Evolutionary conservation across 2,113 vertebrate species (phyloP).

Genomic region (Xiphophorus couchianus): DNA sequence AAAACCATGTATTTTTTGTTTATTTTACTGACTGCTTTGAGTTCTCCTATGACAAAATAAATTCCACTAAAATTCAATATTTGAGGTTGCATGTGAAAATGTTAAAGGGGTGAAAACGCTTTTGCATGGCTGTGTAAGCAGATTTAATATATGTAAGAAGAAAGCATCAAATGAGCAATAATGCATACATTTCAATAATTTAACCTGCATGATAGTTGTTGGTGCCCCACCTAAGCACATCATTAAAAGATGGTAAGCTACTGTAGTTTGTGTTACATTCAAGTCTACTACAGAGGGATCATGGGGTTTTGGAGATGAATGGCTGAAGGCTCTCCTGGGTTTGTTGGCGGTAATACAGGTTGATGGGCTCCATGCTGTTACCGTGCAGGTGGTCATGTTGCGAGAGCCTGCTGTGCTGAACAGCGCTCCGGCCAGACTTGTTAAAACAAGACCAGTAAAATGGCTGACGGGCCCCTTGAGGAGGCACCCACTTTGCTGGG

Average conservation of each 20-base stretch:
- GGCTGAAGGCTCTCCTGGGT: slow-evolving; percentile 8
- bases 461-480: slow-evolving; percentile 63
- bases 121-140: background rate
- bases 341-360: slow-evolving; percentile 23
- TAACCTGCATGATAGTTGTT: too few species aligned
- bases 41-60: background rate
- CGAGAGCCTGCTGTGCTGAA: slow-evolving; percentile 71
- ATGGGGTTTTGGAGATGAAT: background rate
- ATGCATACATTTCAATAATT: background rate
- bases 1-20: background rate
- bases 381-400: slow-evolving; percentile 67
- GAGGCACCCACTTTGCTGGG: slow-evolving; percentile 59
- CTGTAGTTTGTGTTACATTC: background rate
- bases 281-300: background rate
- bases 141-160: background rate
- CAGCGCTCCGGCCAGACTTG: slow-evolving; percentile 85
- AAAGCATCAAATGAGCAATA: background rate
- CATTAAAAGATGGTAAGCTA: background rate
- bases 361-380: slow-evolving; percentile 49
- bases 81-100: background rate
- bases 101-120: background rate
- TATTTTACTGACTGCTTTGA: background rate
- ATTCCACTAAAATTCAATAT: background rate
- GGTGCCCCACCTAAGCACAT: background rate
- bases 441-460: slow-evolving; percentile 80